These are phyloP conservation scores for Hyperopisus bebe DNA, from an alignment of 2,113 vertebrate species.

Conservation along the genomic window DNA sequence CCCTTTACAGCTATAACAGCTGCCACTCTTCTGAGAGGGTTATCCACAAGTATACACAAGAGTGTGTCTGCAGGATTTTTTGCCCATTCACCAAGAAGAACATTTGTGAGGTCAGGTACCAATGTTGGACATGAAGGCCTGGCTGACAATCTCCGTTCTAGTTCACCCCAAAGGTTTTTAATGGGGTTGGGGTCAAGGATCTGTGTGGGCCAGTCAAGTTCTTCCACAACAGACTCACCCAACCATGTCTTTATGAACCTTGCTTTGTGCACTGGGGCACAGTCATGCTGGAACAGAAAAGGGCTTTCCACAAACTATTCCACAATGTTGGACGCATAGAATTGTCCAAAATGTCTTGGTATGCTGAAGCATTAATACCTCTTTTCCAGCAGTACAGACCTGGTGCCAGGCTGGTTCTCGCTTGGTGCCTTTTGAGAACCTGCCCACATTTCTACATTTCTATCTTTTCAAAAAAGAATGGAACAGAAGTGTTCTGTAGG, in stretches of 20 bases:
- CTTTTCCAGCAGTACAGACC: neutral
- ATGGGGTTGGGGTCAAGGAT: neutral
- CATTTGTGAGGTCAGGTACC: neutral
- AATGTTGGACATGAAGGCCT: neutral
- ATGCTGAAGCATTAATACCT: neutral
- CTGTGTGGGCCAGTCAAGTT: neutral
- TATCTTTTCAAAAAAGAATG: neutral
- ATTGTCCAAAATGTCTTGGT: neutral
- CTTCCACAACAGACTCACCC: neutral
- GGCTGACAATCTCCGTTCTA: neutral
- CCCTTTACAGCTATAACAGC: neutral
- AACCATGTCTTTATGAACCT: neutral
- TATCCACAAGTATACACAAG: neutral
- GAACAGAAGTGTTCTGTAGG: neutral
- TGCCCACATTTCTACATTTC: neutral
- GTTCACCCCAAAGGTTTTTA: neutral
- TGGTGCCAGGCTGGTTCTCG: neutral
- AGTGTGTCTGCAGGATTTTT: neutral
- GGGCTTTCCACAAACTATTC: neutral
- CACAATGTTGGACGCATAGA: neutral
- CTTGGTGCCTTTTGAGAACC: neutral
- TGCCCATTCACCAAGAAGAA: neutral
- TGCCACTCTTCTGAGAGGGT: neutral
- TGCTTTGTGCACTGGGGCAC: neutral
- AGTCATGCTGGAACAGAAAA: neutral